Evolutionary conservation across 2,888 invertebrate species (phyloP).

Genomic region (Troglohyphantes excavatus): DNA sequence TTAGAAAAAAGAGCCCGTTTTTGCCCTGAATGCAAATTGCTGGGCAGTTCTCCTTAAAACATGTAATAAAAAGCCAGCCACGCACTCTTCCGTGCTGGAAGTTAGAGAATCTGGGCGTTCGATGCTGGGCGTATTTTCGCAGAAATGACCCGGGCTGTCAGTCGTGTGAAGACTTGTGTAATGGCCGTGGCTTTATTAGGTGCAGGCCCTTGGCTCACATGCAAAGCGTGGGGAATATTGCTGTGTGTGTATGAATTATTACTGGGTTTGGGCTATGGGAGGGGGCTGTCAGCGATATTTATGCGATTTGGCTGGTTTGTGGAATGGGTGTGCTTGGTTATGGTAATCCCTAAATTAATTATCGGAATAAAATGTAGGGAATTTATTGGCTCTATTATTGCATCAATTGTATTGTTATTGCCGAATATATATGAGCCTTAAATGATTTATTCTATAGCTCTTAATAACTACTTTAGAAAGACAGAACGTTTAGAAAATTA

Average conservation of each 20-base stretch:
- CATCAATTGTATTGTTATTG: no score
- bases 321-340: background rate
- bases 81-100: constrained; percentile 66
- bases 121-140: constrained; percentile 31
- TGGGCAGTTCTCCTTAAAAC: constrained; percentile 40
- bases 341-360: background rate
- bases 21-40: constrained; percentile 73
- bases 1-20: constrained; percentile 57
- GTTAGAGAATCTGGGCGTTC: constrained; percentile 50
- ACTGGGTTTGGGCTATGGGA: background rate
- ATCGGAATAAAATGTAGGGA: no score
- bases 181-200: constrained; percentile 67
- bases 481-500: no score
- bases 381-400: no score
- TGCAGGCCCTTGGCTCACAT: constrained; percentile 5
- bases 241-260: constrained; percentile 20
- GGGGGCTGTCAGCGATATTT: constrained; percentile 7
- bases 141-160: constrained; percentile 45
- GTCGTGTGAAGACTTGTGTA: constrained; percentile 64
- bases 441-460: no score
- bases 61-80: constrained; percentile 62
- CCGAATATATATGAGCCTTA: no score
- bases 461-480: no score
- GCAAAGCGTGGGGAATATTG: constrained; percentile 9
- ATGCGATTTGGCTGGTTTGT: background rate